Evolutionary conservation across 2,888 invertebrate genomes (phyloP).

Genomic region (Cordylochernes scorpioides): DNA sequence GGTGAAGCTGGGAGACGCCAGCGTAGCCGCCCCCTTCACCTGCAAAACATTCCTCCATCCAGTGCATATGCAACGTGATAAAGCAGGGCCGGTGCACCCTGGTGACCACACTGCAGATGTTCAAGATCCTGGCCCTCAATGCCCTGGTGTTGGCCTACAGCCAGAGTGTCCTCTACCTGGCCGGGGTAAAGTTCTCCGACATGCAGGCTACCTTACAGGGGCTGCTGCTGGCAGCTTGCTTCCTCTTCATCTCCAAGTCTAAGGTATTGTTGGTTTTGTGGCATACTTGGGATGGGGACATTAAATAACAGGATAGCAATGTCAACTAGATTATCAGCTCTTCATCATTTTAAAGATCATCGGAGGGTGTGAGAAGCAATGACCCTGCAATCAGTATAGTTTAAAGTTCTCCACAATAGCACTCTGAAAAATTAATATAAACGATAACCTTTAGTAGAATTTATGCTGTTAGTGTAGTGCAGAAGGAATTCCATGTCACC

Average conservation of each 20-base stretch:
- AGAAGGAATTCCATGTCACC: too few species aligned
- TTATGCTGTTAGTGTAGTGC: too few species aligned
- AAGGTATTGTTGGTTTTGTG: too few species aligned
- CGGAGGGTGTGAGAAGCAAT: too few species aligned
- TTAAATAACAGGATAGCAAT: too few species aligned
- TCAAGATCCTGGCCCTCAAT: slow-evolving; percentile 93
- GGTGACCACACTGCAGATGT: slow-evolving; percentile 98
- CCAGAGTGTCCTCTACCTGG: slow-evolving; percentile 87
- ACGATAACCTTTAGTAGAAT: too few species aligned
- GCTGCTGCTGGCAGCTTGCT: slow-evolving; percentile 75
- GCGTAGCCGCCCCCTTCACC: slow-evolving; percentile 96
- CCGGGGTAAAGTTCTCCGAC: slow-evolving; percentile 92
- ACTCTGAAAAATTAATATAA: too few species aligned
- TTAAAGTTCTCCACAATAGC: too few species aligned
- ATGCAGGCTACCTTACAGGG: slow-evolving; percentile 86
- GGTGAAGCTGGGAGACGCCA: slow-evolving; percentile 89
- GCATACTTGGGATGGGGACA: too few species aligned
- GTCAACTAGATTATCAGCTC: too few species aligned
- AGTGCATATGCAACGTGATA: slow-evolving; percentile 91
- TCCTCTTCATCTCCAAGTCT: slow-evolving; percentile 88
- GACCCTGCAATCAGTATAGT: too few species aligned
- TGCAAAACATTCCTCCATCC: slow-evolving; percentile 82
- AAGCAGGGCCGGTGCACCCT: slow-evolving; percentile 97
- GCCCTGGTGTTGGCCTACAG: slow-evolving; percentile 92
- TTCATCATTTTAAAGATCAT: too few species aligned